phyloP scores from a whole-genome alignment of 1,140 invertebrate species.

The Calosoma granatense region DNA sequence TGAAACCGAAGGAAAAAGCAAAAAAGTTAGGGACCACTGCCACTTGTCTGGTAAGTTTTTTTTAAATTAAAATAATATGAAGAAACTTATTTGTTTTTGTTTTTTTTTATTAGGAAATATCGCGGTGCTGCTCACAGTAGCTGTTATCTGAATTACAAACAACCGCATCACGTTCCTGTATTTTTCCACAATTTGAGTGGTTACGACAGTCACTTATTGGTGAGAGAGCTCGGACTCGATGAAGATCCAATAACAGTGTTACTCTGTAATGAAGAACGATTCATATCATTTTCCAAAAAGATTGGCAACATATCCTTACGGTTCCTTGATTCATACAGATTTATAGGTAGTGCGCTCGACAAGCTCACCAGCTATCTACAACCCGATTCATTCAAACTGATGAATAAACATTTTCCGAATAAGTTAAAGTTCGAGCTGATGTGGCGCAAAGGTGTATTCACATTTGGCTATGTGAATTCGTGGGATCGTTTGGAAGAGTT shows the following conservation, averaged over 20 bases:
- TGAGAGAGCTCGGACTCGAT: neutral
- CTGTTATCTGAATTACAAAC: neutral
- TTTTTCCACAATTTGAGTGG: neutral
- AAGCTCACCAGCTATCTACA: neutral
- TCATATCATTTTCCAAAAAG: conserved; percentile 6
- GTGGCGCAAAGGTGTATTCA: conserved; percentile 18
- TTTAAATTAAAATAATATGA: neutral
- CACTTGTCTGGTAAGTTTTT: neutral
- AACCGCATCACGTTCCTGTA: neutral
- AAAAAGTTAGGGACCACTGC: neutral
- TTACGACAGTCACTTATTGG: neutral
- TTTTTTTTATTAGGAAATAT: neutral
- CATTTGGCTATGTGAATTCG: conserved; percentile 27
- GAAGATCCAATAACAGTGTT: conserved; percentile 4
- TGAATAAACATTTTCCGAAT: conserved; percentile 13
- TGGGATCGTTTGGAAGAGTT: conserved; percentile 24
- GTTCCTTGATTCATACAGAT: conserved; percentile 11
- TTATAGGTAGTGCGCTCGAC: too few relatives aligned
- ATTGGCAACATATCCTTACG: neutral
- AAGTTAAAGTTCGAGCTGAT: conserved; percentile 11
- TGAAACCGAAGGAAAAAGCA: neutral
- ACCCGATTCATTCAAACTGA: neutral
- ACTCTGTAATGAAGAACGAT: neutral
- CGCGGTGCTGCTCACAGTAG: neutral
- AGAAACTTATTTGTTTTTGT: neutral